Conservation (phyloP, 2,113 vertebrate species). For the Mesoclemmys tuberculata region DNA sequence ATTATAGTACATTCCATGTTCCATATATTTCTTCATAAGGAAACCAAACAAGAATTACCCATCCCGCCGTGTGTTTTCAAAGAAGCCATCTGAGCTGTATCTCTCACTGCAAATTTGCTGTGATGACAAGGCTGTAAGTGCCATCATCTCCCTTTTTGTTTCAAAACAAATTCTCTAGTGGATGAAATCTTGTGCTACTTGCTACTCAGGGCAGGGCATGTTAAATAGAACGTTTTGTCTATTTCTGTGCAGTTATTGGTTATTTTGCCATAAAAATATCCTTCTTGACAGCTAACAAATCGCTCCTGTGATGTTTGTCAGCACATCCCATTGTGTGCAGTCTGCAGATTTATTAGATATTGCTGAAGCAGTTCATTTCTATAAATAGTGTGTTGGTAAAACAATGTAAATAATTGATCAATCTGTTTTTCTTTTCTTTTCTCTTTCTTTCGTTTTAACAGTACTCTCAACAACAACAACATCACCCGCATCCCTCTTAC, state of each 20-base stretch:
- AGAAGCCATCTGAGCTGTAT: background rate
- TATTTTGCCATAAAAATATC: background rate
- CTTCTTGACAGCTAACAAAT: background rate
- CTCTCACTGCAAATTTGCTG: background rate
- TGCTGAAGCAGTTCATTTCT: background rate
- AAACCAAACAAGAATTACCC: background rate
- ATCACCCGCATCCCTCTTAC: constrained; percentile 97
- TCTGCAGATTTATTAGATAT: background rate
- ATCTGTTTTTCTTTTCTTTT: background rate
- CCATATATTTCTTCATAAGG: background rate
- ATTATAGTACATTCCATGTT: background rate
- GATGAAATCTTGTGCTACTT: background rate
- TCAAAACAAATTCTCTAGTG: background rate
- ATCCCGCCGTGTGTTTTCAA: accelerated
- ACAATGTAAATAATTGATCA: background rate
- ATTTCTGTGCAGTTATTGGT: background rate
- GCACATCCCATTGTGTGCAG: background rate
- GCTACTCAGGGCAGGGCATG: background rate
- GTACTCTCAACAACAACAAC: constrained; percentile 99
- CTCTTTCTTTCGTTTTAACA: constrained; percentile 59
- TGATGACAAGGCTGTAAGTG: background rate
- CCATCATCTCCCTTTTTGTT: background rate
- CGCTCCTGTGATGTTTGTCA: background rate
- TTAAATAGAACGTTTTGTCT: background rate
- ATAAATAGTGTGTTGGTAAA: constrained; percentile 16